Evolutionary conservation across 2,797 vertebrate genomes (phyloP), one percentile per base, ranked within the genome.

Genomic region (Leptoclinus maculatus): DNA sequence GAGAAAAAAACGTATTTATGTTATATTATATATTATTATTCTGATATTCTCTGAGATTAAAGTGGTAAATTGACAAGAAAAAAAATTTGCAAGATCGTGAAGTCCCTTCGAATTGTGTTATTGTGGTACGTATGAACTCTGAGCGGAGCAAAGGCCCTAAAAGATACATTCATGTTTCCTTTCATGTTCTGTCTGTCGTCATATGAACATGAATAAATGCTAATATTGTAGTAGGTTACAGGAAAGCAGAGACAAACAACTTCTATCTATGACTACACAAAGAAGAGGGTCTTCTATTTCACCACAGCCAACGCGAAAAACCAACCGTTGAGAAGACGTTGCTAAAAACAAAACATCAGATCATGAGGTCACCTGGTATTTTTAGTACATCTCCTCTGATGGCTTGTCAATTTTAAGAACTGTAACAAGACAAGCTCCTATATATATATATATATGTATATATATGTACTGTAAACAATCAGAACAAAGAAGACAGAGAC

Each of bases 341-440:
- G 29, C 29, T 29, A 11, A 53, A 53, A 49, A 73, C 17, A 64
- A 41, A 29, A 41, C 47, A 29, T 32, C 32, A 32, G 32, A 32
- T 32, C 32, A 5, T 45, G 53, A 66, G 16, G 19, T 38, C 63
- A 58, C 16, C 9, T 45, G n/a, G 23, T 11, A 29, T 74, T 21
- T 36, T 56, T 16, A 23, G 19, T 23, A 27, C 0, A 32, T 57
- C 62, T 36, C 39, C n/a, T 47, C 38, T 57, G 39, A 66, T 21
- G 56, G 68, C 32, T 23, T 45, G 54, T 75, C 53, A 59, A 14
- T 39, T 59, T 68, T 51, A 32, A 41, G n/a, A 47, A 27, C 36
- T 14, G 7, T 7, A 49, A 59, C 39, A 2, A 39, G 64, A 67
- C 56, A 39, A 36, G 39, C 27, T 70, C 68, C 62, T 32, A 6